phyloP scores from a whole-genome alignment of 2,113 vertebrate genomes.

The Ptilorrhoa leucosticta region DNA sequence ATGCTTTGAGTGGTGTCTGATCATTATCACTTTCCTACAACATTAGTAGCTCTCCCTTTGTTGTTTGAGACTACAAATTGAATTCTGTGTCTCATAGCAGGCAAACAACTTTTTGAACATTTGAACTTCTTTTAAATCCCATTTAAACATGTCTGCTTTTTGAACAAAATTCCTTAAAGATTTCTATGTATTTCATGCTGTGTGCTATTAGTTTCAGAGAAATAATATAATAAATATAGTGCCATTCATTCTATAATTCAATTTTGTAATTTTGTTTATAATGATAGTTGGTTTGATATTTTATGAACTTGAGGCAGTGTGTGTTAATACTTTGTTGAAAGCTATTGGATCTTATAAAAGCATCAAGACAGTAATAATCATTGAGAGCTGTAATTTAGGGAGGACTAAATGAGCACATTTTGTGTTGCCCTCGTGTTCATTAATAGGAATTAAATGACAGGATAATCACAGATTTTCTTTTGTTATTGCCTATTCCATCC shows the following conservation, averaged over 20 bases:
- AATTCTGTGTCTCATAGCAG: background rate
- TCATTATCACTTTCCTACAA: background rate
- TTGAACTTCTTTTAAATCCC: background rate
- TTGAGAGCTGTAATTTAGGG: background rate
- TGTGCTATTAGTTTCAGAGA: background rate
- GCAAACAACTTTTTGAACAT: background rate
- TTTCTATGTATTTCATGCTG: background rate
- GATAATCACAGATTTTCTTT: conserved; percentile 12
- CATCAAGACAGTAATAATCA: conserved; percentile 17
- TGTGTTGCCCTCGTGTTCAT: background rate
- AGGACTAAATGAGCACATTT: conserved; percentile 1
- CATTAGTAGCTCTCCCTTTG: background rate
- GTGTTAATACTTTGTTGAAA: conserved; percentile 16
- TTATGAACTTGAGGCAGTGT: conserved; percentile 1
- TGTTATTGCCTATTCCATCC: background rate
- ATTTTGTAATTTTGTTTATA: background rate
- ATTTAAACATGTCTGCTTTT: background rate
- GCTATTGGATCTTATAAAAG: background rate
- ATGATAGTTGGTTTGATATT: background rate
- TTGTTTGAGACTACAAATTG: background rate
- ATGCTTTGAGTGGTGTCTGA: background rate
- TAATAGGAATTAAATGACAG: conserved; percentile 18
- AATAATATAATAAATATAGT: background rate
- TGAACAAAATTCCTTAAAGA: background rate
- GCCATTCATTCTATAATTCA: background rate